Base-by-base conservation (phyloP, 2,797 vertebrate species). In the Acanthis flammea region DNA sequence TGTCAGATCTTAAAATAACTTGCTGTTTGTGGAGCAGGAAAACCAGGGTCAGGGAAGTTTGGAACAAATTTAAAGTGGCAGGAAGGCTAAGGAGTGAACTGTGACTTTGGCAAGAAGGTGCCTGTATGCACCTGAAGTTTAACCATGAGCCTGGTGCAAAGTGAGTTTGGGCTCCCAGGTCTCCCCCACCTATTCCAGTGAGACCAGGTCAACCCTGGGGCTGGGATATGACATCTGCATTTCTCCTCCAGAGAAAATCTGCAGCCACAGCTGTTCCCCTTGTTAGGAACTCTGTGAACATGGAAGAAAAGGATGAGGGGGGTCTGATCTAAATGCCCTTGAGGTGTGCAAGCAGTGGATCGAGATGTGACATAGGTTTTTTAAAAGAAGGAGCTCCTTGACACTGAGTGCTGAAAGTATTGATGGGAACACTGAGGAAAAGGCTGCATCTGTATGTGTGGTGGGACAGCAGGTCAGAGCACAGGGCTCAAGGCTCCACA, bases 1-100 rank as follows among this genome's bases (percentile, higher is more conserved):
- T 86, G 90, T 83, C 53, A 88, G 86, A 74, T 91, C 96, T 96
- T 97, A 97, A 97, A 97, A 96, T 96, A 97, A 92, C 93, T 97
- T 89, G 73, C 82, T 96, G 89, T 86, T 95, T 89, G 80, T 79
- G 84, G 91, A 88, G 93, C 87, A 88, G 92, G 91, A 96, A 97
- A 97, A 73, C 65, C 75, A 92, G 82, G 94, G 94, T 97, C 91
- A 97, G 48, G 75, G 87, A 86, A 95, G 93, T 95, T 39, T 95
- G 92, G 75, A 88, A 79, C n/a, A 81, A 92, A 90, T 94, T 95
- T 95, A 95, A 96, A 97, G 95, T 14, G 75, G 74, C 81, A 95
- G 91, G 44, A 61, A 51, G 50, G 45, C 31, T 65, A 85, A 75
- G 45, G 21, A 45, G 66, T 65, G 50, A 65, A 72, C 53, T 28